Percentiles rank a stretch among this genome's conserved stretches.
These are phyloP conservation scores for Tromatobia lineatoria DNA, from an alignment of 2,888 invertebrate genomes.

Conservation along the genomic window DNA sequence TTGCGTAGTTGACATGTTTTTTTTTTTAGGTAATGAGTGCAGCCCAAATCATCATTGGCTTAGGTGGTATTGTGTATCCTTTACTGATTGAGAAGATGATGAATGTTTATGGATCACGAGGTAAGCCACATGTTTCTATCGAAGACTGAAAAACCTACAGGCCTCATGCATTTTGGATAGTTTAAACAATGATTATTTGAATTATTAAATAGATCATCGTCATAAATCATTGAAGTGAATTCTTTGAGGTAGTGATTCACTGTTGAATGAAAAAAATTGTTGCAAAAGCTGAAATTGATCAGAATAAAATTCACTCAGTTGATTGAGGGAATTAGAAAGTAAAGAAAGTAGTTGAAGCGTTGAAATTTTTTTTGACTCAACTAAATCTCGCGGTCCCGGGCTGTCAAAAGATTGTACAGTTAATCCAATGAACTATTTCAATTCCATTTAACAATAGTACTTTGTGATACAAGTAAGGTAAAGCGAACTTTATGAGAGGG, in stretches of 20 bases:
- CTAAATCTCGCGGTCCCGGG: too few species aligned
- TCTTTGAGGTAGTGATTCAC: background rate
- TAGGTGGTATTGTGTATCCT: constrained; percentile 90
- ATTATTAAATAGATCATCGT: background rate
- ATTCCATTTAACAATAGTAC: too few species aligned
- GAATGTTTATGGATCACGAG: constrained; percentile 89
- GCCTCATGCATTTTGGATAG: too few species aligned
- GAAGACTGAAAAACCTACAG: background rate
- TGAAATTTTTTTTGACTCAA: too few species aligned
- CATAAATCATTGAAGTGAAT: background rate
- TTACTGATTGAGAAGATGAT: constrained; percentile 88
- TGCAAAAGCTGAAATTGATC: background rate
- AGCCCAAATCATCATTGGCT: constrained; percentile 90
- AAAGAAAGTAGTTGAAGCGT: too few species aligned
- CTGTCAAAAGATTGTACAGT: too few species aligned
- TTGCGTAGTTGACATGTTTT: background rate
- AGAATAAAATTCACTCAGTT: too few species aligned
- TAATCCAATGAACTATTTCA: too few species aligned
- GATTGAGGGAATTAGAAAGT: too few species aligned
- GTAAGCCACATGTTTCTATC: constrained; percentile 78
- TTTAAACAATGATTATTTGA: too few species aligned
- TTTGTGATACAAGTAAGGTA: too few species aligned
- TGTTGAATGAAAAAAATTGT: background rate
- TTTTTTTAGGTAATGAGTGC: constrained; percentile 89
- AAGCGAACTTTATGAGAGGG: too few species aligned